Base-by-base conservation (phyloP, 1,140 invertebrate species). In the Globodera ellingtonae region DNA sequence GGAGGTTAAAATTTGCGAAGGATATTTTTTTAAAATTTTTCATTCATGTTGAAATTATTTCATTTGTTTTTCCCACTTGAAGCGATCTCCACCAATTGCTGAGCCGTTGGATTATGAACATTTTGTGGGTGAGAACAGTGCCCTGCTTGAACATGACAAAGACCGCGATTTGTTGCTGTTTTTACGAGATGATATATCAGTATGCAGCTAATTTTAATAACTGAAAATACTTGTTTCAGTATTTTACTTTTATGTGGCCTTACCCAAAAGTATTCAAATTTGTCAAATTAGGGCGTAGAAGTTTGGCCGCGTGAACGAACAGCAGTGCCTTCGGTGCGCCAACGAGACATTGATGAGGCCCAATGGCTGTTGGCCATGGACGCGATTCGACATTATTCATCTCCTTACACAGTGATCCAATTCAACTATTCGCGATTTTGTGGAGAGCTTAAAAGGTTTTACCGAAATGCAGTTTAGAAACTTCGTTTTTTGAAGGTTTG, bases 391-490 rank as follows among this genome's bases (percentile, higher is more conserved):
- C 73, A 86, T 24, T 85, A 84, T 65, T 77, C 85, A 6, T 77
- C 78, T 24, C 84, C 85, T 0, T 66, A 77, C 56, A 86, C 50
- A n/a, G 62, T 85, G 59, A 84, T 85, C 21, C 82, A 76, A 46
- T 86, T 85, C 46, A 85, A 85, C 67, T 85, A 85, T 72, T 70
- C 66, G 5, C 72, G 78, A 59, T 85, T 83, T 81, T 24, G 48
- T n/a, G 84, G 84, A 9, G 84, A 85, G 67, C 87, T 84, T 70
- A 82, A 87, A 79, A 86, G 80, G 83, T 86, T 67, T 18, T 18
- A 50, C 35, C 9, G 35, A 46, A 44, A 10, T 35, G 35, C 35
- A 35, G 35, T 35, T 35, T 35, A 35, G 1, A 35, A 35, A 35
- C 59, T 65, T 65, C 3, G 59, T 65, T 65, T 47, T 52, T 13